Base-by-base conservation (phyloP, 2,888 invertebrate genomes). In the Darwinula stevensoni region DNA sequence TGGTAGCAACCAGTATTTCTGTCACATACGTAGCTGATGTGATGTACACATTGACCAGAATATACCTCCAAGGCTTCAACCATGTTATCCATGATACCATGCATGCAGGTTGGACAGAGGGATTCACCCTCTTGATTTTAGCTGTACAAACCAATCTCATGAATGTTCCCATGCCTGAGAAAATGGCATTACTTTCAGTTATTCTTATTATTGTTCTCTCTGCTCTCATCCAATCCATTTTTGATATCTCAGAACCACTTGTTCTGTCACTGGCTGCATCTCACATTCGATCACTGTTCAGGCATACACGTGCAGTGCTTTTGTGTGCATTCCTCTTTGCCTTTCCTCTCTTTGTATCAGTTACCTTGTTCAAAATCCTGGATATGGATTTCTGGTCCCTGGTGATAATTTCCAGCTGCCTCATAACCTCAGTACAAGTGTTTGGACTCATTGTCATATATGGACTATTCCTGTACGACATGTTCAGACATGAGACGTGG, bases 171-270 rank as follows among this genome's bases (percentile, higher is more conserved):
- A 50, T 54, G 34, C 47, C 55, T 9, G 52, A 57, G 34, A 47
- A 59, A 33, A 50, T 54, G 29, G 54, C 56, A 33, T 47, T 58
- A 9, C 50, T 61, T 45, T 52, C 54, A 22, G 49, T 60, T 16
- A 51, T 59, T 2, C 43, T 59, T 11, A 58, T 60, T 38, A 56
- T 59, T 27, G 58, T 59, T 4, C 42, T 53, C n/a, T 57, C 58
- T 1, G 57, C 59, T 2, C 46, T 60, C n/a, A 49, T 59, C 6
- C 58, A 61, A 40, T 57, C 57, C 6, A 52, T 59, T 44, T 54
- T 54, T 38, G 59, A 60, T 41, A 48, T 59, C 15, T 47, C 56
- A 3, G 58, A 59, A 38, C 56, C 57, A 2, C 49, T 56, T 14
- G 44, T 60, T 26, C 43, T 59, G 31, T 47, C 53, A 4, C 43